Conservation (phyloP, 2,113 vertebrate genomes). For the Phalacrocorax brasilianus region DNA sequence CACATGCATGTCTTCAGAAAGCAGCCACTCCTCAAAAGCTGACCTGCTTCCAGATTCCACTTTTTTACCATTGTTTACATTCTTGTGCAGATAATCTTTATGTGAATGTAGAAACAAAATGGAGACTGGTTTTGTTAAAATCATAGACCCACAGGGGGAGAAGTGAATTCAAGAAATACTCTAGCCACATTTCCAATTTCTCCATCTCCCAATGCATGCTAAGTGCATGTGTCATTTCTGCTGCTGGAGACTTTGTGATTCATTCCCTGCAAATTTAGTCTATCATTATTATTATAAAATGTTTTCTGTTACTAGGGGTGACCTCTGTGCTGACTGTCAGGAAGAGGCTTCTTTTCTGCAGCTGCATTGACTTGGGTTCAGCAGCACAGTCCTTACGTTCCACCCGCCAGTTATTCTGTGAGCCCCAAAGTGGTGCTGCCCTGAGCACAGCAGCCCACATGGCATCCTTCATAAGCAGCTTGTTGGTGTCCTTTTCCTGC, state of each 20-base stretch:
- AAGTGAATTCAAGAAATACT: background rate
- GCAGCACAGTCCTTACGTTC: background rate
- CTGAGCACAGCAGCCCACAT: background rate
- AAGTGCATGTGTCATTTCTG: background rate
- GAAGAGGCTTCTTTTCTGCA: background rate
- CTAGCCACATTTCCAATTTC: background rate
- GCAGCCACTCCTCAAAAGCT: background rate
- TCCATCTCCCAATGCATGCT: background rate
- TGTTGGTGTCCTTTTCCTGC: background rate
- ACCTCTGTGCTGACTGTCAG: background rate
- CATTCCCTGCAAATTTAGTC: background rate
- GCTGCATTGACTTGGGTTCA: background rate
- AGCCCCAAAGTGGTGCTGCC: background rate
- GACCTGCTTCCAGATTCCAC: background rate
- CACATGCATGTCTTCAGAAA: background rate
- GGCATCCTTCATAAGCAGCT: background rate
- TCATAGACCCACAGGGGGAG: background rate
- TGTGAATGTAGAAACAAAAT: background rate
- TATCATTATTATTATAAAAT: background rate
- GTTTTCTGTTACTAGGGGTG: background rate
- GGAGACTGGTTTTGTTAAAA: background rate
- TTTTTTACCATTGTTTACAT: background rate
- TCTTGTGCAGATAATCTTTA: background rate
- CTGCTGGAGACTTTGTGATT: background rate
- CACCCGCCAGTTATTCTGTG: background rate